phyloP scores from a whole-genome alignment of 1,140 invertebrate genomes.

The Philaenus spumarius region DNA sequence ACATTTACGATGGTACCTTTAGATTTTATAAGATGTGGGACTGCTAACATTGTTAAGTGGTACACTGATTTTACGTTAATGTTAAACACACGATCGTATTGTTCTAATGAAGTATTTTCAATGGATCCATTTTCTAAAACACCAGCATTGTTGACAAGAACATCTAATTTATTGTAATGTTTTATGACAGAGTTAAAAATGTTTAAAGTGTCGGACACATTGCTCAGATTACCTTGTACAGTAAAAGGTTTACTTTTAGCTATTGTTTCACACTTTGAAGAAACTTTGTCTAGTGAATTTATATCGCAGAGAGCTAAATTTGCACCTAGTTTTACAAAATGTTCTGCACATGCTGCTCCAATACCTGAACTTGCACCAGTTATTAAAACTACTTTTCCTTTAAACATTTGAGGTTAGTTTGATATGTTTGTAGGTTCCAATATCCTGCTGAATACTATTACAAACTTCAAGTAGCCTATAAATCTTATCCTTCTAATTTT shows the following conservation, averaged over 20 bases:
- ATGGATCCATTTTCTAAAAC: slow-evolving; percentile 73
- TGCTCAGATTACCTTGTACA: slow-evolving; percentile 63
- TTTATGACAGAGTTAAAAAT: slow-evolving; percentile 63
- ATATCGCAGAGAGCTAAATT: slow-evolving; percentile 64
- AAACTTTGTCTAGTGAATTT: slow-evolving; percentile 58
- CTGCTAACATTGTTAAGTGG: slow-evolving; percentile 74
- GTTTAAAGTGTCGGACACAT: slow-evolving; percentile 63
- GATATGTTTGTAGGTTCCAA: no score
- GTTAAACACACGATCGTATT: slow-evolving; percentile 79
- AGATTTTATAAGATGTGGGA: slow-evolving; percentile 71
- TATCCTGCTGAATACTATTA: no score
- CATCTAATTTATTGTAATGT: slow-evolving; percentile 52
- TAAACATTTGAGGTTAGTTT: no score
- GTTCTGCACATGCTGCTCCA: slow-evolving; percentile 68
- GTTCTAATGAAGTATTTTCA: slow-evolving; percentile 72
- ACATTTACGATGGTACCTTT: slow-evolving; percentile 63
- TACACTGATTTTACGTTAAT: slow-evolving; percentile 79
- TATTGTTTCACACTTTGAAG: slow-evolving; percentile 51
- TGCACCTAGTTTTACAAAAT: slow-evolving; percentile 68
- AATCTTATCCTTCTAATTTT: no score
- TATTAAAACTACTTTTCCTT: slow-evolving; percentile 59
- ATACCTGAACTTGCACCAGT: slow-evolving; percentile 83
- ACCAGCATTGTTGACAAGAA: slow-evolving; percentile 38
- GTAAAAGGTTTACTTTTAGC: slow-evolving; percentile 43
- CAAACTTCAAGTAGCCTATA: no score